These are phyloP conservation scores for Podarcis muralis DNA, from an alignment of 2,113 vertebrate genomes.

Conservation along the genomic window DNA sequence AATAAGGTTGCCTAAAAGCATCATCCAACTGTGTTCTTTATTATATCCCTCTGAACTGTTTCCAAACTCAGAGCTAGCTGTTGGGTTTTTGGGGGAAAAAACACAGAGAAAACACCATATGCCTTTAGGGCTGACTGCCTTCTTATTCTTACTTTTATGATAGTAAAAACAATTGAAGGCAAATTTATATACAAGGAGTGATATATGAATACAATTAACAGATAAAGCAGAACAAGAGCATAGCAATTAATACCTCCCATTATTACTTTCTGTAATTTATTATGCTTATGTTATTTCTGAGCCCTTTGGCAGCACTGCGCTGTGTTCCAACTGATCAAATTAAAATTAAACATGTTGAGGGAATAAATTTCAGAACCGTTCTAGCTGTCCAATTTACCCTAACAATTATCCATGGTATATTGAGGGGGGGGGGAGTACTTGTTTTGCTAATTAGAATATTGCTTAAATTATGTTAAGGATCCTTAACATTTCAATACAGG, in stretches of 20 bases:
- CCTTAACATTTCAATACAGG: not conserved
- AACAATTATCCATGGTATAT: not conserved
- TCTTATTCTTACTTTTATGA: not conserved
- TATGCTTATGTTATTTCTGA: not conserved
- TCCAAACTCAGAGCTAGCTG: not conserved
- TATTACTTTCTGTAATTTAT: conserved; percentile 14
- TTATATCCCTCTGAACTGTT: not conserved
- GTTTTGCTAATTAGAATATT: not conserved
- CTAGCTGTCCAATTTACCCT: not conserved
- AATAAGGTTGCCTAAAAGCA: conserved; percentile 43
- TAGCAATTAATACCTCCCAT: not conserved
- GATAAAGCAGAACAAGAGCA: not conserved
- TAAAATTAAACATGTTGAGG: conserved; percentile 3
- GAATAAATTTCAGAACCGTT: not conserved
- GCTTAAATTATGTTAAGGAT: not conserved
- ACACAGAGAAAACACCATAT: not conserved
- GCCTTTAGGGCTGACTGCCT: not conserved
- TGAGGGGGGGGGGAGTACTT: not conserved
- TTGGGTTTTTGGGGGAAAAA: not conserved
- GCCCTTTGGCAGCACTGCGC: not conserved
- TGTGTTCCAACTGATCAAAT: conserved; percentile 27
- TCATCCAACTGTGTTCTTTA: conserved; percentile 38
- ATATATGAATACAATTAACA: not conserved
- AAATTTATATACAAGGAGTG: not conserved
- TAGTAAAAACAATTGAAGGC: conserved; percentile 22